Percentiles rank a stretch among this genome's conserved stretches.
phyloP scores from a whole-genome alignment of 2,888 invertebrate species.

The Hirtodrosophila histrioides region DNA sequence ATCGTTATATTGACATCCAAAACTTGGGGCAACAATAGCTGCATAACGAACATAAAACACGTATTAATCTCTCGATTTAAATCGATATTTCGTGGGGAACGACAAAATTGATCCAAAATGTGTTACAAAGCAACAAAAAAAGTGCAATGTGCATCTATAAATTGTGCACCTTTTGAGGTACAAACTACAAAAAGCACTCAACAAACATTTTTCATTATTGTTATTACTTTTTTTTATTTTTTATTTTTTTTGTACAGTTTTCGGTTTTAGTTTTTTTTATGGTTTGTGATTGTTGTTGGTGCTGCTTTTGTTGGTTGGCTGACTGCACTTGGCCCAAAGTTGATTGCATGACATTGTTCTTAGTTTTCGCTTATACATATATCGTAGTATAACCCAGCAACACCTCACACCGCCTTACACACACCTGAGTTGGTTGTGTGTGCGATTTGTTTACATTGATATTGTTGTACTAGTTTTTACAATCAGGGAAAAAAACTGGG shows the following conservation, averaged over 20 bases:
- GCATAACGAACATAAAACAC: slow-evolving; percentile 24
- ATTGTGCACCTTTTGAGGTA: slow-evolving; percentile 62
- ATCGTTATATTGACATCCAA: too few species aligned
- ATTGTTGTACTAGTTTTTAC: slow-evolving; percentile 45
- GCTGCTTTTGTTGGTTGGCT: slow-evolving; percentile 37
- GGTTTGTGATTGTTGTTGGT: slow-evolving; percentile 25
- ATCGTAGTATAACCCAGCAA: slow-evolving; percentile 8
- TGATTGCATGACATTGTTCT: slow-evolving; percentile 77
- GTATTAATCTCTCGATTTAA: slow-evolving; percentile 38
- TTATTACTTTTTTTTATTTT: slow-evolving; percentile 23
- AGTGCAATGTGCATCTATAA: slow-evolving; percentile 53
- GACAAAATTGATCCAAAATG: slow-evolving; percentile 20
- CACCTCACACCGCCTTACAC: slow-evolving; percentile 2
- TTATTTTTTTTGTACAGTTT: slow-evolving; percentile 1
- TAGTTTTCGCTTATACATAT: slow-evolving; percentile 64
- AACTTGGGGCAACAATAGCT: too few species aligned
- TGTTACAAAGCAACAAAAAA: slow-evolving; percentile 20
- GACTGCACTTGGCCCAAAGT: slow-evolving; percentile 75
- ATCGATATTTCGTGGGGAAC: slow-evolving; percentile 30
- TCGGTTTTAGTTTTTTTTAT: slow-evolving; percentile 46
- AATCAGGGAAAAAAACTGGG: slow-evolving; percentile 37
- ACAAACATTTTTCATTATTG: slow-evolving; percentile 63
- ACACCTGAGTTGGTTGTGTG: slow-evolving; percentile 25
- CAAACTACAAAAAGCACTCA: slow-evolving; percentile 55
- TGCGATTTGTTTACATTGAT: slow-evolving; percentile 72